Evolutionary conservation across 2,888 invertebrate species (phyloP), one percentile per base, ranked within the genome.

Genomic region (Nezara viridula): DNA sequence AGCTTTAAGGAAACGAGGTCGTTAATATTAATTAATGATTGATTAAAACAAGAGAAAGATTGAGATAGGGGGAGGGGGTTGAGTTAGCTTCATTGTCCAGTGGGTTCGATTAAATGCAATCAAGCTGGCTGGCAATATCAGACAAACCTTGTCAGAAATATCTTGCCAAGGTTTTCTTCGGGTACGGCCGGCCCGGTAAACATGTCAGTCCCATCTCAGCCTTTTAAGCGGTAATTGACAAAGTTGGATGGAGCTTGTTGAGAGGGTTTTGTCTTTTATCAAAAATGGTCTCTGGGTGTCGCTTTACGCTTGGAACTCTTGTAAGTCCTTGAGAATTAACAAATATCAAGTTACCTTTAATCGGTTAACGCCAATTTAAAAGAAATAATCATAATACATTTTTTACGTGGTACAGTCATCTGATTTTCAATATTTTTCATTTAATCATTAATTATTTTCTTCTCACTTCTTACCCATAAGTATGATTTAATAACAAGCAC

Each of bases 171-270:
- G 66, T 66, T 66, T 66, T 66, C 66, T 66, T 32, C 32, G 32
- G 21, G 32, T 19, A 66, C 19, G 6, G 66, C 6, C 66, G 3
- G n/a, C 2, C 66, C 66, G 32, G 66, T 66, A 66, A 66, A 66
- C 66, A 66, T 66, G 66, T 66, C 66, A 66, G 66, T 12, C 32
- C 32, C 32, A 6, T 66, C 66, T 66, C 7, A 66, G 27, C 66
- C 66, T 66, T 66, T 66, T 19, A 66, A 66, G 19, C 14, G 27
- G 66, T 66, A 66, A 66, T 66, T 66, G 66, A 66, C 66, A 66
- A 66, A 32, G 66, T 66, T 66, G 32, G 66, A 32, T 32, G 19
- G 32, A 32, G 32, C 14, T 66, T 16, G 66, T 32, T 32, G 12
- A 6, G 32, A 66, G 21, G 66, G 66, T 66, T 66, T 66, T 66